These are phyloP conservation scores for Epinephelus cyanopodus DNA, from an alignment of 2,113 vertebrate species.

Conservation along the genomic window DNA sequence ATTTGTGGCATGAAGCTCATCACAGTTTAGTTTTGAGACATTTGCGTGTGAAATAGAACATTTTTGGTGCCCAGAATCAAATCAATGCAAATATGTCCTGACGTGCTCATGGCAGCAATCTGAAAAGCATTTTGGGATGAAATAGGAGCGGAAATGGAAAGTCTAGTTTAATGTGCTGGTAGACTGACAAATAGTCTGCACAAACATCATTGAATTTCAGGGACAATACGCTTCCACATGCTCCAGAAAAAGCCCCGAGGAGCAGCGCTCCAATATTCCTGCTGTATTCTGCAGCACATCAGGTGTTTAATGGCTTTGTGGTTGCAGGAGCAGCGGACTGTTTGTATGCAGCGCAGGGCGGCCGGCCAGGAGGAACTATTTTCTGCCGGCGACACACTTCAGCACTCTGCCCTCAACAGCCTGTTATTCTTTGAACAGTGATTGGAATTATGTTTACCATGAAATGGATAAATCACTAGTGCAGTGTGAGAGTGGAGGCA, in stretches of 20 bases:
- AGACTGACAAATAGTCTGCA: slow-evolving; percentile 31
- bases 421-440: slow-evolving; percentile 36
- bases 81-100: slow-evolving; percentile 31
- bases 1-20: too few relatives aligned
- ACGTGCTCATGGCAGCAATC: slow-evolving; percentile 7
- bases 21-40: background rate
- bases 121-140: slow-evolving; percentile 17
- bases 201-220: slow-evolving; percentile 42
- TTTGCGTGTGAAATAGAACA: background rate
- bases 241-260: slow-evolving; percentile 6
- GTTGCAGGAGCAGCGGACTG: background rate
- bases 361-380: slow-evolving; percentile 46
- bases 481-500: background rate
- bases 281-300: slow-evolving; percentile 9
- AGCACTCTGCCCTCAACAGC: slow-evolving; percentile 14
- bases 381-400: slow-evolving; percentile 44
- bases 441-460: slow-evolving; percentile 45
- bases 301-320: slow-evolving; percentile 50
- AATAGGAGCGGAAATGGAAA: slow-evolving; percentile 52
- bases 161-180: slow-evolving; percentile 30
- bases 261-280: background rate
- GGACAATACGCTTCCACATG: slow-evolving; percentile 3
- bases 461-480: slow-evolving; percentile 5
- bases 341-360: slow-evolving; percentile 19
- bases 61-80: slow-evolving; percentile 1